These are phyloP conservation scores for Hylomyscus alleni DNA, from an alignment of 2,797 vertebrate species.

Conservation along the genomic window DNA sequence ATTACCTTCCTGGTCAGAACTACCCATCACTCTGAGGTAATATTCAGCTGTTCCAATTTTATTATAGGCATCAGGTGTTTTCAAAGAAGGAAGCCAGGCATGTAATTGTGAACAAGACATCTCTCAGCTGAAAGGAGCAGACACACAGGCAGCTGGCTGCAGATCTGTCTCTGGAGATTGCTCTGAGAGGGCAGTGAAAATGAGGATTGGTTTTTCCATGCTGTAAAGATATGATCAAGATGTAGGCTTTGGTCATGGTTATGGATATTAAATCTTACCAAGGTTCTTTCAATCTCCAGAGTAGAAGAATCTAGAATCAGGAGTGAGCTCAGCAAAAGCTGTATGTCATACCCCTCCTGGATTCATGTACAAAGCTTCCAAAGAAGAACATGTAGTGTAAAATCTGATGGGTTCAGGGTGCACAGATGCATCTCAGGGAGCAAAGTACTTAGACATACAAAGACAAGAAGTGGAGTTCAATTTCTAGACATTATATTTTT, in stretches of 20 bases:
- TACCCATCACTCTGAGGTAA: not conserved
- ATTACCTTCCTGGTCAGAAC: slow-evolving; percentile 19
- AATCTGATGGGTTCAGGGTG: not conserved
- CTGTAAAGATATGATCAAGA: not conserved
- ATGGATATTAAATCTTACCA: not conserved
- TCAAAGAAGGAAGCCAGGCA: slow-evolving; percentile 51
- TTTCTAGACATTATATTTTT: not conserved
- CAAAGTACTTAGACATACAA: too few relatives aligned
- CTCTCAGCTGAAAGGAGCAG: not conserved
- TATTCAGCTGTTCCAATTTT: slow-evolving; percentile 12
- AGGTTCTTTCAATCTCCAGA: not conserved
- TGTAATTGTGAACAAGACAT: slow-evolving; percentile 60
- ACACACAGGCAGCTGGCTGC: not conserved
- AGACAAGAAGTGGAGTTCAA: not conserved
- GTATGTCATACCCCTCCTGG: not conserved
- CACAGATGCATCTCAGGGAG: not conserved
- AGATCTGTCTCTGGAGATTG: not conserved
- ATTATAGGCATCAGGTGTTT: slow-evolving; percentile 36
- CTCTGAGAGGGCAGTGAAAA: not conserved
- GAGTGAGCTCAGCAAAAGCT: not conserved
- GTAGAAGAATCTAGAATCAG: not conserved
- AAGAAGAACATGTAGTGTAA: not conserved
- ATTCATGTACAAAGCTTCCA: not conserved
- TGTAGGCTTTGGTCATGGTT: not conserved
- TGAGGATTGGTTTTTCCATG: not conserved